Conservation (phyloP, 2,888 invertebrate species). For the Leptinotarsa haldemani region DNA sequence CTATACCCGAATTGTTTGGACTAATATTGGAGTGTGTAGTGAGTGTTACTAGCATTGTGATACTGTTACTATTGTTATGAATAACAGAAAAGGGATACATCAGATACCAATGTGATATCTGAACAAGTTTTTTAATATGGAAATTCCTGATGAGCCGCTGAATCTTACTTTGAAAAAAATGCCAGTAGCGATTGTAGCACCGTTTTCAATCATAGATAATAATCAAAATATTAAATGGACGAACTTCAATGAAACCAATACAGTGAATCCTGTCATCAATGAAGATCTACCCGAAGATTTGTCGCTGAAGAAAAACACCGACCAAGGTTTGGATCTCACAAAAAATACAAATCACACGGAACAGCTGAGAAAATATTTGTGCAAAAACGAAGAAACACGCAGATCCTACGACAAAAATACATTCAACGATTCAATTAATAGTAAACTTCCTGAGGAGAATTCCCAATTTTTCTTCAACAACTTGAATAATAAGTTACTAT, state of each 20-base stretch:
- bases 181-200: conserved; percentile 70
- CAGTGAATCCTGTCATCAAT: conserved; percentile 54
- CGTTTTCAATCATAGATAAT: conserved; percentile 58
- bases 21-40: not conserved
- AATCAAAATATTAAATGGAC: conserved; percentile 50
- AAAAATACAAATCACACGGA: conserved; percentile 56
- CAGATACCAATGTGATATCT: not conserved
- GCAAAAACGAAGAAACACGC: conserved; percentile 60
- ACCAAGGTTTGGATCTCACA: conserved; percentile 51
- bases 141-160: conserved; percentile 65
- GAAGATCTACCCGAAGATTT: conserved; percentile 65
- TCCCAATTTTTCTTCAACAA: conserved; percentile 64
- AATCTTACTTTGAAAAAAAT: conserved; percentile 68
- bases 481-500: conserved; percentile 65
- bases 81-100: not conserved
- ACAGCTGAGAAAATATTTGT: conserved; percentile 58
- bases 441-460: conserved; percentile 56
- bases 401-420: conserved; percentile 64
- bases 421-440: conserved; percentile 59
- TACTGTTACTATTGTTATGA: not conserved
- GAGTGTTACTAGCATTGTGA: not conserved
- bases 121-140: conserved; percentile 55
- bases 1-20: not conserved
- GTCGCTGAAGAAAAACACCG: conserved; percentile 56
- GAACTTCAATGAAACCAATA: conserved; percentile 48